Evolutionary conservation across 2,888 invertebrate genomes (phyloP), one percentile per base, ranked within the genome.

Genomic region (Ochropleura leucogaster): DNA sequence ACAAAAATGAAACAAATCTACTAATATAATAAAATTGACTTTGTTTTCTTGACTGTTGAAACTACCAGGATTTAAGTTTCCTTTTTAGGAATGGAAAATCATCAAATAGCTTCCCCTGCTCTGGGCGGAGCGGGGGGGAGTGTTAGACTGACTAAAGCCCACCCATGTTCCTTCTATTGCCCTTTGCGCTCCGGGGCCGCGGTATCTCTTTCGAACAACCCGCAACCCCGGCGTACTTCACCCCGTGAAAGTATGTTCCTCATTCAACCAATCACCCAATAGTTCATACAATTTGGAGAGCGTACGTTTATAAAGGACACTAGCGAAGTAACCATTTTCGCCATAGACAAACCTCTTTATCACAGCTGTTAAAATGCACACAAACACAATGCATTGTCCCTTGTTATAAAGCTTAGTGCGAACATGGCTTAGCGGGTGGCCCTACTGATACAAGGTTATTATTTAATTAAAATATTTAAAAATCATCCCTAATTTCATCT

Each of bases 281-380:
- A 62, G 60, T 66, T 77, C 30, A 57, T 63, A 79, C 42, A 78
- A 87, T 80, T 87, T 80, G 67, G 77, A 81, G 73, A 90, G 89
- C 89, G 83, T 87, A 88, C 81, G 84, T 89, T 85, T 85, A 14
- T 44, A 87, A 69, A 68, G 73, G 79, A 69, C 62, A 76, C 74
- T 86, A 86, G 87, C 74, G 72, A 86, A 80, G 76, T 77, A 87
- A 90, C 85, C 44, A 62, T 62, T 62, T 12, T 46, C 14, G 91
- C 94, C 95, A 96, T 95, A 96, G 95, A 95, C 96, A 94, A 94
- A 92, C 90, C 95, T 93, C 95, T 95, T 92, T 95, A 96, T 96
- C 96, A 96, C 96, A 96, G 96, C 93, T 96, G 93, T 92, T 90
- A 90, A 96, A 96, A 96, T 96, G 96, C 96, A 95, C 89, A 92